These are phyloP conservation scores for Ia io DNA, from an alignment of 2,113 vertebrate genomes.

Conservation along the genomic window DNA sequence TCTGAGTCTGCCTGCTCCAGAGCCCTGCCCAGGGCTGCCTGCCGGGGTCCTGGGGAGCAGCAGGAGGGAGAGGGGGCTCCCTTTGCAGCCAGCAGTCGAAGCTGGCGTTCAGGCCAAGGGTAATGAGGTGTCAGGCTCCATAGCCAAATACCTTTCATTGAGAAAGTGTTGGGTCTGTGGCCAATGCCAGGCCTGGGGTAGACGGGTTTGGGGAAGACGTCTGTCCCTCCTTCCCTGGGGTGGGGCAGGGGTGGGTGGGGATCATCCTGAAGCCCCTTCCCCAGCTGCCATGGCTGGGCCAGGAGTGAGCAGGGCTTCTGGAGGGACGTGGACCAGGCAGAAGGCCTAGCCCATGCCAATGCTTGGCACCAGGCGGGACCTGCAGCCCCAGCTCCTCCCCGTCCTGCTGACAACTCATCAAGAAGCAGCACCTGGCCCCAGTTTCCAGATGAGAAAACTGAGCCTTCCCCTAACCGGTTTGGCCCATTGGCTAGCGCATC, in stretches of 20 bases:
- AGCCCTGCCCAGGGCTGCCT: not conserved
- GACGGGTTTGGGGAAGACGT: not conserved
- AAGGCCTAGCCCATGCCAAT: not conserved
- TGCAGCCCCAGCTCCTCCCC: not conserved
- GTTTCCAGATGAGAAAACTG: conserved; percentile 12
- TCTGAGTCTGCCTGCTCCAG: not conserved
- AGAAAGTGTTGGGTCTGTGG: not conserved
- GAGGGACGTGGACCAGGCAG: not conserved
- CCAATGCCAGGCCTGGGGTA: not conserved
- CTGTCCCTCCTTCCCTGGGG: not conserved
- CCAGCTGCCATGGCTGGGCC: not conserved
- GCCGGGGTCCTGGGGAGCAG: not conserved
- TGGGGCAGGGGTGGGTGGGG: not conserved
- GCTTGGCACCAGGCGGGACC: not conserved
- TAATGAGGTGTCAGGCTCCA: conserved; percentile 57
- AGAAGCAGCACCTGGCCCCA: not conserved
- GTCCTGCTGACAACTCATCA: not conserved
- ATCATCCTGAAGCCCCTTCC: not conserved
- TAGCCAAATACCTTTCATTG: conserved; percentile 49
- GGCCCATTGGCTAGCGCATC: too few species aligned
- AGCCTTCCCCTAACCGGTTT: not conserved
- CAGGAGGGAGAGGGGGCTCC: not conserved
- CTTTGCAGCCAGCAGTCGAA: too few species aligned
- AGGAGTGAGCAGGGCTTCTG: not conserved
- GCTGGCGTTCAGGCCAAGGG: not conserved